A percentile compares a stretch with the other conserved stretches of the same genome.
These are phyloP conservation scores for Triplophysa bombifrons DNA, from an alignment of 2,797 vertebrate species.

Conservation along the genomic window DNA sequence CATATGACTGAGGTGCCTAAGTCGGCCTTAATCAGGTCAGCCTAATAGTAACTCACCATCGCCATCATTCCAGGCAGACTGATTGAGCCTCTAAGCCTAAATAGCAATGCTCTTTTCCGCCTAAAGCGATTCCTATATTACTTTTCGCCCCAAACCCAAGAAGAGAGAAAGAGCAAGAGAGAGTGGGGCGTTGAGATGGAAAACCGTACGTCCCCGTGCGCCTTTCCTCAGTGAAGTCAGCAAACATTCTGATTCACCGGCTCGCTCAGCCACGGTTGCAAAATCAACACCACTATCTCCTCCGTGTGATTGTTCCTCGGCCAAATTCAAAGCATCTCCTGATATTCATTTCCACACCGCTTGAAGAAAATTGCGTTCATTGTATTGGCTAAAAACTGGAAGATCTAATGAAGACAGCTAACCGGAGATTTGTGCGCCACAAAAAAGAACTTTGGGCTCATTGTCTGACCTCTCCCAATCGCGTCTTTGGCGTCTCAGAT, in stretches of 20 bases:
- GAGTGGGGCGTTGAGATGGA: constrained; percentile 18
- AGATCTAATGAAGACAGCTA: constrained; percentile 46
- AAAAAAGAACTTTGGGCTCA: constrained; percentile 61
- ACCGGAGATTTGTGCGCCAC: neutral
- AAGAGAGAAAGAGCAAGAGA: constrained; percentile 59
- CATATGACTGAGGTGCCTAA: constrained; percentile 71
- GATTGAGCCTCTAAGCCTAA: constrained; percentile 81
- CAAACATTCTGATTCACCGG: constrained; percentile 55
- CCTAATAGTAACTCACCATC: constrained; percentile 69
- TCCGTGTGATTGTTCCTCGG: constrained; percentile 37
- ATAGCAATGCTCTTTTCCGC: constrained; percentile 74
- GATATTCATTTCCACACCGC: constrained; percentile 49
- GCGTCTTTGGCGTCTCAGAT: constrained; percentile 62
- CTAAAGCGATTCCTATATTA: constrained; percentile 79
- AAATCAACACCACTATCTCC: constrained; percentile 57
- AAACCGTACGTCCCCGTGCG: constrained; percentile 14
- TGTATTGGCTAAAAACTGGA: constrained; percentile 31
- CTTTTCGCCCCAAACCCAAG: constrained; percentile 73
- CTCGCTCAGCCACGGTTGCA: constrained; percentile 38
- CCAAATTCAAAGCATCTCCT: constrained; percentile 51
- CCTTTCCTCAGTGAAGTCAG: constrained; percentile 49
- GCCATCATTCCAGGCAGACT: constrained; percentile 60
- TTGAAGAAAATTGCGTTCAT: constrained; percentile 45
- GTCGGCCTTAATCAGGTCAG: constrained; percentile 61
- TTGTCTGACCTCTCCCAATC: constrained; percentile 73